Evolutionary conservation across 2,113 vertebrate species (phyloP).

Genomic region (Oriolus oriolus): DNA sequence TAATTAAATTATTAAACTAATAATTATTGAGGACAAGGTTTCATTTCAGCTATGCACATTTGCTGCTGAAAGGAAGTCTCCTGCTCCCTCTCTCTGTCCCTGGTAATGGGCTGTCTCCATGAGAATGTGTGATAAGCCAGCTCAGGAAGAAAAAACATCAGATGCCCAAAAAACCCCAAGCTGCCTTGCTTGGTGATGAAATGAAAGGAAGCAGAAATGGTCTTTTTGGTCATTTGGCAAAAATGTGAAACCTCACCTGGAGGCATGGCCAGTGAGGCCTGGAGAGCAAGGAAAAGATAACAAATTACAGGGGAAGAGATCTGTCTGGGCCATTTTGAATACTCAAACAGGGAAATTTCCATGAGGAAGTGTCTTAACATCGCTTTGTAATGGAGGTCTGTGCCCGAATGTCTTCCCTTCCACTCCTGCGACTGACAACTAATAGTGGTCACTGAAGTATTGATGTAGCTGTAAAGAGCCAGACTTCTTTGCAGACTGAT

Average conservation of each 20-base stretch:
- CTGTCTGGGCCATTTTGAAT: not conserved
- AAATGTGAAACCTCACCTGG: not conserved
- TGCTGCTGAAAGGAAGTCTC: not conserved
- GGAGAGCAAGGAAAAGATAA: not conserved
- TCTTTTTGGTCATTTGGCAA: not conserved
- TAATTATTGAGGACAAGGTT: not conserved
- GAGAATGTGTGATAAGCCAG: not conserved
- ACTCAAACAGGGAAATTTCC: not conserved
- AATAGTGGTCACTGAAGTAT: not conserved
- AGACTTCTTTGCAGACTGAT: not conserved
- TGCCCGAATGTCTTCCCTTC: rapidly evolving
- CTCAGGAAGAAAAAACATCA: not conserved
- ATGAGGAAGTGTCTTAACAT: not conserved
- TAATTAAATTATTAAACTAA: not conserved
- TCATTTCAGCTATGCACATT: not conserved
- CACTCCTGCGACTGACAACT: not conserved
- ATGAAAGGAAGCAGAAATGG: not conserved
- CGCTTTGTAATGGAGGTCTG: not conserved
- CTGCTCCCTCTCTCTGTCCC: not conserved
- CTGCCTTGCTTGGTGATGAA: not conserved
- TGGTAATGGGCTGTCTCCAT: rapidly evolving
- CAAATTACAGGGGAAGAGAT: not conserved
- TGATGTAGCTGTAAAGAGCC: not conserved
- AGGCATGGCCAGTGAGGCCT: not conserved
- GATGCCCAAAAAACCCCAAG: not conserved